phyloP scores from a whole-genome alignment of 2,888 invertebrate genomes.

The Tetrapedia diversipes region DNA sequence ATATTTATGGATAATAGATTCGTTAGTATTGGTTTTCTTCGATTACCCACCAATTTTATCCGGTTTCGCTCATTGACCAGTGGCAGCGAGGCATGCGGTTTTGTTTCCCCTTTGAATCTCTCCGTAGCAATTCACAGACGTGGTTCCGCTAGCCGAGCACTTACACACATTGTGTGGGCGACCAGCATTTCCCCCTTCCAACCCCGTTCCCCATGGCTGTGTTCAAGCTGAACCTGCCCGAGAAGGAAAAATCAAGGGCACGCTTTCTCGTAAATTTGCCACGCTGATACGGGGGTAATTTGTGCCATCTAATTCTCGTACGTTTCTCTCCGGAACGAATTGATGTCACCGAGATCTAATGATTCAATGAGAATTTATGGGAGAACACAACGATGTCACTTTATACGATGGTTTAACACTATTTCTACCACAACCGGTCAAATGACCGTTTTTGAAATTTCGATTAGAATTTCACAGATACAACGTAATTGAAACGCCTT shows the following conservation, averaged over 20 bases:
- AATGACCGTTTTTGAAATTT: too few species aligned
- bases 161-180: conserved; percentile 36
- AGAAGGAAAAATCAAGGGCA: conserved; percentile 44
- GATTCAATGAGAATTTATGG: background rate
- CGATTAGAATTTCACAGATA: too few species aligned
- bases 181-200: conserved; percentile 1
- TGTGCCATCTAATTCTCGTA: background rate
- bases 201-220: background rate
- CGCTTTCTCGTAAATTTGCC: conserved; percentile 45
- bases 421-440: too few species aligned
- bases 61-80: too few species aligned
- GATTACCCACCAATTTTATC: too few species aligned
- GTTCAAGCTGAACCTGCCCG: conserved; percentile 19
- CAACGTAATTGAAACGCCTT: too few species aligned
- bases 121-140: conserved; percentile 41
- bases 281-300: background rate
- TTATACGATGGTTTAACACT: too few species aligned
- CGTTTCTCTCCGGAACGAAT: background rate
- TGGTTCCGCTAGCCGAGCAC: conserved; percentile 55
- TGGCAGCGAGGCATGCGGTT: conserved; percentile 24
- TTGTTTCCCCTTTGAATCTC: conserved; percentile 37
- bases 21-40: too few species aligned
- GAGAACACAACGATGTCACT: too few species aligned
- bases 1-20: too few species aligned
- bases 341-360: background rate